Evolutionary conservation across 2,113 vertebrate genomes (phyloP), one percentile per base, ranked within the genome.

Genomic region (Gasterosteus aculeatus): DNA sequence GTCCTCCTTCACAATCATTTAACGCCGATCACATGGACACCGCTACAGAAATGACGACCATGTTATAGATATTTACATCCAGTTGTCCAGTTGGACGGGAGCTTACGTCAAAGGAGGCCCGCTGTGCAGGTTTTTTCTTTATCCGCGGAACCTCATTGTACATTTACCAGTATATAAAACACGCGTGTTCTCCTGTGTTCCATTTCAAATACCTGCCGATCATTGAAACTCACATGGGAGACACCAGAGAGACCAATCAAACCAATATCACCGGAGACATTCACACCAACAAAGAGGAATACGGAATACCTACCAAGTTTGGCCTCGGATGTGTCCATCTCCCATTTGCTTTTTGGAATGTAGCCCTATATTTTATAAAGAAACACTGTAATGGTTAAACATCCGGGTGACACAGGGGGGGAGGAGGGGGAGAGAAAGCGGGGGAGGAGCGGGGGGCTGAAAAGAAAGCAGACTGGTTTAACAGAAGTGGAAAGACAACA

Each of bases 281-380:
- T 19, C 1, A 66, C 46, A 81, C 1, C 0, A 39, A 39, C 7
- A 49, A 78, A 72, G 58, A 88, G 64, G 51, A 90, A 93, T 90
- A 97, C 98, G 64, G 51, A 90, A 93, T 90, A 97, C 98, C 94
- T 94, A 99, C 98, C 98, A 83, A 99, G 96, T 92, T 98, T 99
- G 82, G 97, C 98, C 93, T 99, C 98, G 90, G 98, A 99, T 72
- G 98, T 99, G 94, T 99, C 98, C 97, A 99, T 99, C 96, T 99
- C 98, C 98, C 98, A 99, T 97, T 99, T 99, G 97, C 98, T 99
- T 98, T 99, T 99, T 93, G 98, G 97, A 97, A 99, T 96, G 95
- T 99, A 99, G 93, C 96, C 98, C 98, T 99, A 96, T 90, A 97
- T 98, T 93, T 94, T 94, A 96, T 95, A 98, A 96, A 98, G 89